Conservation (phyloP, 2,113 vertebrate species). For the Dendrocopos noguchii region DNA sequence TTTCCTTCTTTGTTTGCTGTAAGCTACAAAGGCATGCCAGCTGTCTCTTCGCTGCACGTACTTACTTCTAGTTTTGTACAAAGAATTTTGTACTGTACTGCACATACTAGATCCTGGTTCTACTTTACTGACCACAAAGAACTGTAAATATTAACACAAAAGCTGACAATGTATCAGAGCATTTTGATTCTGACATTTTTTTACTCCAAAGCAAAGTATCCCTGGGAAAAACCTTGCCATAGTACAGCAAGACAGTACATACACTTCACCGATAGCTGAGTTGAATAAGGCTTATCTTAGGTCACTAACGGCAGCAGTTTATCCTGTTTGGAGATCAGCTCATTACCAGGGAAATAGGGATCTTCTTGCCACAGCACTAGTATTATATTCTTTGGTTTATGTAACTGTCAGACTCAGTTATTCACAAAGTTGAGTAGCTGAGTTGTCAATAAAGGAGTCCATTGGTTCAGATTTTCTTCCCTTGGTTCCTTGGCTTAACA, state of each 20-base stretch:
- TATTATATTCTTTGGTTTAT: not conserved
- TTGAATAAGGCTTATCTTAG: not conserved
- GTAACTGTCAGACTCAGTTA: not conserved
- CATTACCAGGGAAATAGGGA: not conserved
- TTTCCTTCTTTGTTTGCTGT: slow-evolving; percentile 37
- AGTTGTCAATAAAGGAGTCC: not conserved
- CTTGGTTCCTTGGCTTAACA: not conserved
- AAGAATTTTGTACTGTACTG: not conserved
- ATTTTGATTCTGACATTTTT: not conserved
- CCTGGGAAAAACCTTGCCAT: not conserved
- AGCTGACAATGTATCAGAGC: not conserved
- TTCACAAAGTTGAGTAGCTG: not conserved
- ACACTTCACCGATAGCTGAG: not conserved
- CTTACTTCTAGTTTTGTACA: not conserved
- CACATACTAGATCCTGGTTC: not conserved
- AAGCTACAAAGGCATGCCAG: not conserved
- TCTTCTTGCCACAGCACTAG: not conserved
- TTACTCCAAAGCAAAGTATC: not conserved
- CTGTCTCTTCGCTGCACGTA: fast-evolving
- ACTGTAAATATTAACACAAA: not conserved
- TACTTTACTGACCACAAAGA: not conserved
- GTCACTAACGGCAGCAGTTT: not conserved
- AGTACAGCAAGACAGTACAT: not conserved
- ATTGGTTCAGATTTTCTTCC: not conserved
- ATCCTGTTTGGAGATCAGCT: not conserved